phyloP scores from a whole-genome alignment of 2,113 vertebrate genomes.

The Isurus oxyrinchus region DNA sequence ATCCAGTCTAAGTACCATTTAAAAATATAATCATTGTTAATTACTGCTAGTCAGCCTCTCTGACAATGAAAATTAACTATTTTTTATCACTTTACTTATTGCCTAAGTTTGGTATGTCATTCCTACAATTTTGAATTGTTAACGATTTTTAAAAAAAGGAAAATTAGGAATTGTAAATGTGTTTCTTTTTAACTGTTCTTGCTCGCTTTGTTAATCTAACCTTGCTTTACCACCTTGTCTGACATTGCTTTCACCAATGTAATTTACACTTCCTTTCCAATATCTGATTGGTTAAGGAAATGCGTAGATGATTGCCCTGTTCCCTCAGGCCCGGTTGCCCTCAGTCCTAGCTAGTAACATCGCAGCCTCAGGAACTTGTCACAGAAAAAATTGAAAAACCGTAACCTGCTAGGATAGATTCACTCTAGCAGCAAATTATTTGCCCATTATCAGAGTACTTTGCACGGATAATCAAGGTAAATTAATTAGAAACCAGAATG shows the following conservation, averaged over 20 bases:
- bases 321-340: background rate
- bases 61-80: background rate
- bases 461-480: background rate
- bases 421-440: background rate
- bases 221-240: background rate
- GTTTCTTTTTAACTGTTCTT: no score
- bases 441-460: background rate
- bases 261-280: background rate
- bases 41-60: background rate
- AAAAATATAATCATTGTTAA: background rate
- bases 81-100: no score
- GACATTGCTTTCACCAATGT: background rate
- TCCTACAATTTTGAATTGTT: background rate
- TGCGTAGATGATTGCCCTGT: background rate
- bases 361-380: background rate
- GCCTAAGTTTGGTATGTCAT: background rate
- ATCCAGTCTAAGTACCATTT: background rate
- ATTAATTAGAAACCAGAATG: background rate
- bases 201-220: no score
- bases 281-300: background rate
- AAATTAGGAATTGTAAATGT: no score
- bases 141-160: background rate
- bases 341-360: background rate
- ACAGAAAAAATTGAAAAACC: background rate
- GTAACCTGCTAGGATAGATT: background rate